Base-by-base conservation (phyloP, 2,113 vertebrate genomes). In the Numida meleagris region DNA sequence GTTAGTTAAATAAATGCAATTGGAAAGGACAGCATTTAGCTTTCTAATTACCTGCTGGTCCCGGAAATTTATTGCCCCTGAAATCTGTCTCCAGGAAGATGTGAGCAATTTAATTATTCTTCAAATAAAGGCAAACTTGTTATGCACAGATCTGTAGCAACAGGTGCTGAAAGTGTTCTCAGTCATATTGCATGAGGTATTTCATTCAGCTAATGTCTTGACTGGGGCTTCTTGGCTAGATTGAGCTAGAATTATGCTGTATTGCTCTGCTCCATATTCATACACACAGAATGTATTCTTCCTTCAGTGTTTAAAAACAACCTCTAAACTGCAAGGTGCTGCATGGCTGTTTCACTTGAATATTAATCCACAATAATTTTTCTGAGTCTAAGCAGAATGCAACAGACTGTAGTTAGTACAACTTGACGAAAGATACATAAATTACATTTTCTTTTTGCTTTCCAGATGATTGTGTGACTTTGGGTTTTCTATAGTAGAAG, bases 21-120 rank as follows among this genome's bases (percentile, higher is more conserved):
- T 92, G 50, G 40, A 89, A 89, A 96, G 33, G 13, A 82, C 45
- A 91, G 51, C 53, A 59, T 92, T 91, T 68, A 95, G 43, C 50
- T 86, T 34, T 86, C 57, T 95, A 90, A 90, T 92, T 93, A 87
- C 84, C 75, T 85, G 55, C 67, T 65, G 29, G 27, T 91, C 16
- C 17, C 33, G 80, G 62, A 90, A 85, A 90, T 95, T 94, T 92
- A 76, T 85, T 74, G 31, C 77, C 43, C 84, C 48, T 82, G 74
- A 96, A 85, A 94, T 87, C 74, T 77, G 6, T 87, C 71, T 92
- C 71, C 38, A 66, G 42, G 48, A 94, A 76, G 58, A 42, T 72
- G 42, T n/a, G 63, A 76, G 81, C 62, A 91, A 83, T 82, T 94
- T 51, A 90, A 94, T 95, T 95, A 88, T 12, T 89, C 25, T 12